These are phyloP conservation scores for Pachycephala philippinensis DNA, from an alignment of 2,113 vertebrate species.

Conservation along the genomic window DNA sequence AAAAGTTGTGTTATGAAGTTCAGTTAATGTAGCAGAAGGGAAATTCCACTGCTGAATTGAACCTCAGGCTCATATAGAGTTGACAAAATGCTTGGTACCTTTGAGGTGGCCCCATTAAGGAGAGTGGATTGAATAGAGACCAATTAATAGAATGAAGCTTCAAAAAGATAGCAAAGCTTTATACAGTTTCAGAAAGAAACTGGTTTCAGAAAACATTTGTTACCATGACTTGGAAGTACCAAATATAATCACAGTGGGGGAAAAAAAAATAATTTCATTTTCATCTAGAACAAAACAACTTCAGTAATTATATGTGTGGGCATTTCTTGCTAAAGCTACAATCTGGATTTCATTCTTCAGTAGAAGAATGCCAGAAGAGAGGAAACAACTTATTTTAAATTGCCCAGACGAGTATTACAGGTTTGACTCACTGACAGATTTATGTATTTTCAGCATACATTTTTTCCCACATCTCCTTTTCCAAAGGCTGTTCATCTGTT, in stretches of 20 bases:
- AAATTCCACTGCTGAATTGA: background rate
- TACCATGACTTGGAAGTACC: background rate
- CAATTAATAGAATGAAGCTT: background rate
- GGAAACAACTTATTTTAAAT: conserved; percentile 44
- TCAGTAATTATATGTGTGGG: background rate
- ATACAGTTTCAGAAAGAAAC: background rate
- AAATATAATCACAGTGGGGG: background rate
- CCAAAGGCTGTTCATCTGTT: conserved; percentile 34
- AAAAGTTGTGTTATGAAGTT: background rate
- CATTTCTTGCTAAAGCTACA: background rate
- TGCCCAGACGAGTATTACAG: background rate
- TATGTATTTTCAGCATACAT: conserved; percentile 14
- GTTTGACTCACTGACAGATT: background rate
- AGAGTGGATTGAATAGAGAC: background rate
- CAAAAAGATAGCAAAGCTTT: background rate
- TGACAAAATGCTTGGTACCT: background rate
- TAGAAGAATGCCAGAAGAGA: background rate
- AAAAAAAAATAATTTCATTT: background rate
- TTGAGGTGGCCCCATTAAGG: background rate
- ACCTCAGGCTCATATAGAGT: background rate
- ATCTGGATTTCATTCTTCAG: background rate
- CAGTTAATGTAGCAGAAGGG: background rate
- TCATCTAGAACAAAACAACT: background rate
- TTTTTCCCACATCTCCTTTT: background rate
- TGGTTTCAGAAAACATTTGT: background rate